Evolutionary conservation across 2,113 vertebrate genomes (phyloP).

Genomic region (Engraulis encrasicolus): DNA sequence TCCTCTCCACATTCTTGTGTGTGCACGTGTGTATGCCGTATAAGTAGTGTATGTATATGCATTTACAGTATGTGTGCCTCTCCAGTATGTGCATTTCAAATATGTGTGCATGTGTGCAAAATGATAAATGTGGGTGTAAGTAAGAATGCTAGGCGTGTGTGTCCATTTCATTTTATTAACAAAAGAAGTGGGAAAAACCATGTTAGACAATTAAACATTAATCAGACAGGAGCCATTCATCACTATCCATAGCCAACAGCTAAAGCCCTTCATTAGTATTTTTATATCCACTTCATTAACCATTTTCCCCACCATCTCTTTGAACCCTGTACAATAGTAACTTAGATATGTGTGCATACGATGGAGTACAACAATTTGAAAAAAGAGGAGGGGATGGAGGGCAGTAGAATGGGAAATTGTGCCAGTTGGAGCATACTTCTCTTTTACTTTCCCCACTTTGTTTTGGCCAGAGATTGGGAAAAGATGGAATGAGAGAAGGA

Average conservation of each 20-base stretch:
- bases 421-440: constrained; percentile 11
- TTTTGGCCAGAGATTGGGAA: background rate
- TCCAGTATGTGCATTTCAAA: background rate
- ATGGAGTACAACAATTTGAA: background rate
- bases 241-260: background rate
- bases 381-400: background rate
- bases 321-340: background rate
- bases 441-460: background rate
- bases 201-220: background rate
- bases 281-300: background rate
- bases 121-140: background rate
- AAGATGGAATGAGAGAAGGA: constrained; percentile 7
- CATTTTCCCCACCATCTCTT: background rate
- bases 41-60: no score
- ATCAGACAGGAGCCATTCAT: background rate
- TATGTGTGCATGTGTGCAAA: background rate
- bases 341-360: background rate
- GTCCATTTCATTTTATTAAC: background rate
- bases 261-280: background rate
- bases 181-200: background rate
- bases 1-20: no score
- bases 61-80: background rate
- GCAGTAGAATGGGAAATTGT: background rate
- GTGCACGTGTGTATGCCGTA: background rate
- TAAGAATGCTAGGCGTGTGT: background rate